phyloP scores from a whole-genome alignment of 1,140 invertebrate genomes.

The Drosophila seguyi region DNA sequence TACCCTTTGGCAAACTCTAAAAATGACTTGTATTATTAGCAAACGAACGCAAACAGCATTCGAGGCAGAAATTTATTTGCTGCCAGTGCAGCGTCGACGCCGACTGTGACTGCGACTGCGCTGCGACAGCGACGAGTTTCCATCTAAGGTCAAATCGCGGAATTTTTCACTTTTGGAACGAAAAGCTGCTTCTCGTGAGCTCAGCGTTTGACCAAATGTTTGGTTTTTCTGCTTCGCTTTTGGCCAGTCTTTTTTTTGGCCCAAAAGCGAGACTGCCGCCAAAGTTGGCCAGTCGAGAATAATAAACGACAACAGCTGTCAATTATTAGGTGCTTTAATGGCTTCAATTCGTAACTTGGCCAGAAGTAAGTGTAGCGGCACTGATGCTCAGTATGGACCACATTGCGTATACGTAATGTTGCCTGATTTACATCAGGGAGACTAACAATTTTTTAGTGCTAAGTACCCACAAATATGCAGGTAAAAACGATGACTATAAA shows the following conservation, averaged over 20 bases:
- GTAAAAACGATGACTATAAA: background rate
- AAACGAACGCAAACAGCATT: constrained; percentile 59
- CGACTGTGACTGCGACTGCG: constrained; percentile 31
- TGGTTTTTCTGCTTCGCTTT: constrained; percentile 41
- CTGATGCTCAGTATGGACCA: constrained; percentile 8
- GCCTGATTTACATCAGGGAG: background rate
- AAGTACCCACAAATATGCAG: background rate
- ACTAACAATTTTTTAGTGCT: background rate
- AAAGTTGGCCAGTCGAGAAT: constrained; percentile 27
- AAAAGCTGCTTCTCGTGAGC: constrained; percentile 74
- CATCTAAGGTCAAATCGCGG: constrained; percentile 78
- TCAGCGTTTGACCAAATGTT: constrained; percentile 64
- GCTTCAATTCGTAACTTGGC: constrained; percentile 22
- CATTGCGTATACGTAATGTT: constrained; percentile 51
- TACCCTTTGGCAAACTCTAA: constrained; percentile 9
- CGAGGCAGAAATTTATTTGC: constrained; percentile 70
- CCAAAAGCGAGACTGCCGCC: constrained; percentile 43
- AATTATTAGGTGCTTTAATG: constrained; percentile 63
- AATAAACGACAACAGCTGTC: constrained; percentile 61
- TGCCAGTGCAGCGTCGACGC: constrained; percentile 32
- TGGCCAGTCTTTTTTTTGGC: constrained; percentile 12
- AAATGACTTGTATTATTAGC: constrained; percentile 34
- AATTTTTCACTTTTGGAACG: constrained; percentile 72
- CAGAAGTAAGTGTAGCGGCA: constrained; percentile 36
- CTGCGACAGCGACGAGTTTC: constrained; percentile 69